Evolutionary conservation across 2,113 vertebrate genomes (phyloP).

Genomic region (Hystrix cristata): DNA sequence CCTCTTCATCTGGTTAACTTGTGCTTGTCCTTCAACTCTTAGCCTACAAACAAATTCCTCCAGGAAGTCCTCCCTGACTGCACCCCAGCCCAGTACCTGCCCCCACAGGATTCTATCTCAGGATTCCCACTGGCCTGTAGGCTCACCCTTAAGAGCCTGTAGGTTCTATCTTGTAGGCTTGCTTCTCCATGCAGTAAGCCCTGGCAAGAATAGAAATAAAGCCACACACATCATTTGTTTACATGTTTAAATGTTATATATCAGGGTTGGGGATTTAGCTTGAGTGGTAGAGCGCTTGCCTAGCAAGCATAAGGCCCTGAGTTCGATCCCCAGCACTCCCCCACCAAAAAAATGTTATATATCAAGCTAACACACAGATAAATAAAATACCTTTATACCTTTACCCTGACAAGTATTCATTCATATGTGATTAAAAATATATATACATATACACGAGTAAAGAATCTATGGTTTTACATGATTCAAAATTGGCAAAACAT

Average conservation of each 20-base stretch:
- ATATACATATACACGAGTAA: no score
- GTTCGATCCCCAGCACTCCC: no score
- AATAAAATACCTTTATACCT: constrained; percentile 6
- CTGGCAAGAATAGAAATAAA: not conserved
- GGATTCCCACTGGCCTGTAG: not conserved
- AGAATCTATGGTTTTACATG: constrained; percentile 35
- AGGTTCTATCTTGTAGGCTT: not conserved
- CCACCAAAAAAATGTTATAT: not conserved
- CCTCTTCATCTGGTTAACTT: not conserved
- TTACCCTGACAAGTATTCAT: constrained; percentile 37
- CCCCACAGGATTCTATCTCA: not conserved
- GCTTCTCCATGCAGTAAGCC: not conserved
- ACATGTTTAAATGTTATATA: constrained; percentile 28
- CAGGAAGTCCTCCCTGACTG: not conserved
- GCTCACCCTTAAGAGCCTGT: not conserved
- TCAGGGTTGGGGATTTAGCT: not conserved
- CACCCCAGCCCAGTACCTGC: not conserved
- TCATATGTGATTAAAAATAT: not conserved
- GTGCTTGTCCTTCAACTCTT: not conserved
- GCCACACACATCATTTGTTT: not conserved
- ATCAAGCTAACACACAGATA: constrained; percentile 3
- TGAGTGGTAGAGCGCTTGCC: no score
- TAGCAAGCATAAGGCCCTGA: no score
- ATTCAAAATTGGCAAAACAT: constrained; percentile 69
- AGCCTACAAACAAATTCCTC: not conserved